A percentile compares a stretch with the other conserved stretches of the same genome.
These are phyloP conservation scores for Barbus barbus DNA, from an alignment of 2,113 vertebrate species.

Conservation along the genomic window DNA sequence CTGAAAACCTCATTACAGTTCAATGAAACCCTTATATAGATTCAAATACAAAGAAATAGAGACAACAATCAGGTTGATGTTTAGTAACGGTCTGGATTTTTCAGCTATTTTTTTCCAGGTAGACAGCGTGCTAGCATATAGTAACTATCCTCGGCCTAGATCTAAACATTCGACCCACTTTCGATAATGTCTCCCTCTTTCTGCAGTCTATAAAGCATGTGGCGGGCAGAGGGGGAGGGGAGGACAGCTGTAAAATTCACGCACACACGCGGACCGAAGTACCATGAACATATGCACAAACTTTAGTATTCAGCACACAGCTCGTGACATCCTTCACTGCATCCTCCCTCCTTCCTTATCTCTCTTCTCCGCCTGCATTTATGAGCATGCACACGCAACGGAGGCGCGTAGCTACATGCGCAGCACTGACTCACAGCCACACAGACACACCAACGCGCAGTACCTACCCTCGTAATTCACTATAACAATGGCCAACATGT, in stretches of 20 bases:
- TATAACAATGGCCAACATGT: constrained; percentile 77
- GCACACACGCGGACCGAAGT: neutral
- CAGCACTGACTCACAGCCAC: constrained; percentile 38
- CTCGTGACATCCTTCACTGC: constrained; percentile 6
- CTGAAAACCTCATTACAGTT: constrained; percentile 9
- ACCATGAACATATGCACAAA: constrained; percentile 45
- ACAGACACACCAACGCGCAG: constrained; percentile 28
- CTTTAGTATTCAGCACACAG: constrained; percentile 43
- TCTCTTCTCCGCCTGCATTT: constrained; percentile 16
- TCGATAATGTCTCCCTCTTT: neutral
- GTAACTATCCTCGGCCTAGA: neutral
- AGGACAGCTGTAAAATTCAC: constrained; percentile 26
- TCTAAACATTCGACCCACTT: constrained; percentile 20
- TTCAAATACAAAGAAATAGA: constrained; percentile 3
- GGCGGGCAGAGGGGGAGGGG: constrained; percentile 40
- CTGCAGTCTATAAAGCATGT: constrained; percentile 46
- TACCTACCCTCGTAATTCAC: constrained; percentile 79
- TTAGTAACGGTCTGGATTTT: neutral
- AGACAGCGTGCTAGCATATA: neutral
- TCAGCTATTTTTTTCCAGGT: too few species aligned
- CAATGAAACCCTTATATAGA: constrained; percentile 17
- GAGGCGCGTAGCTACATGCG: constrained; percentile 29
- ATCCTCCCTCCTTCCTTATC: neutral
- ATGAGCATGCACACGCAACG: constrained; percentile 41
- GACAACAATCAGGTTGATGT: neutral